Evolutionary conservation across 35 echinoderm and acorn worm genomes (phyloP).

Genomic region (Apostichopus parvimensis): DNA sequence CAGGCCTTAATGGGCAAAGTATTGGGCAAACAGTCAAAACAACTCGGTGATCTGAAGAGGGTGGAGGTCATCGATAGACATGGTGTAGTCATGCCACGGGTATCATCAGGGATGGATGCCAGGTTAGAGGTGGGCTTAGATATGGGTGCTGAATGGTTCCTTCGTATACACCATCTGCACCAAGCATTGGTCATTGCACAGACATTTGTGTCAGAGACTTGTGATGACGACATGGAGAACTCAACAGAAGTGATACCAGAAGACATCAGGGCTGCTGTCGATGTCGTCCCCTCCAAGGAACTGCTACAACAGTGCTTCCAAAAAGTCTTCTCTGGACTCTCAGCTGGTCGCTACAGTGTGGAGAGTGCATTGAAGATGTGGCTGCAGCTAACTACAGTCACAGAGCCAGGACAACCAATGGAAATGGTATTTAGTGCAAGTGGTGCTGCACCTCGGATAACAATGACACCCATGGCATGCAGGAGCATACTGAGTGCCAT

Average conservation of each 20-base stretch:
- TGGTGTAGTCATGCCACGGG: conserved; percentile 61
- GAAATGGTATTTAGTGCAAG: conserved; percentile 64
- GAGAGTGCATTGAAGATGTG: conserved; percentile 61
- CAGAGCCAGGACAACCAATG: conserved; percentile 54
- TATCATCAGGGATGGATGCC: conserved; percentile 92
- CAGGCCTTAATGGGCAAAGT: conserved; percentile 12
- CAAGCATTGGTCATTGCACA: conserved; percentile 82
- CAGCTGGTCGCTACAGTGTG: conserved; percentile 24
- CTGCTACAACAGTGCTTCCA: conserved; percentile 83
- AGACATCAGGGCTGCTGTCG: conserved; percentile 6
- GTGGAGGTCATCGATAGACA: conserved; percentile 33
- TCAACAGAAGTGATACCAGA: conserved; percentile 27
- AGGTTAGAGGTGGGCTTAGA: conserved; percentile 93
- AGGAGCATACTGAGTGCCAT: conserved; percentile 70
- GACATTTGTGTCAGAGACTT: conserved; percentile 56
- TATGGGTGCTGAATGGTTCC: conserved; percentile 92
- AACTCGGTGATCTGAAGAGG: conserved; percentile 23
- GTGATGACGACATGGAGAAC: conserved; percentile 10
- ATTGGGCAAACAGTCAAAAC: not conserved
- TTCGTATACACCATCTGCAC: conserved; percentile 79
- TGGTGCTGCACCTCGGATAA: conserved; percentile 73
- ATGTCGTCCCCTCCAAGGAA: conserved; percentile 59
- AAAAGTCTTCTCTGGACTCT: conserved; percentile 78
- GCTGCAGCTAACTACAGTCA: conserved; percentile 73
- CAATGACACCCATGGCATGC: conserved; percentile 67